phyloP scores from a whole-genome alignment of 2,888 invertebrate genomes.

The Cordilura impudica region DNA sequence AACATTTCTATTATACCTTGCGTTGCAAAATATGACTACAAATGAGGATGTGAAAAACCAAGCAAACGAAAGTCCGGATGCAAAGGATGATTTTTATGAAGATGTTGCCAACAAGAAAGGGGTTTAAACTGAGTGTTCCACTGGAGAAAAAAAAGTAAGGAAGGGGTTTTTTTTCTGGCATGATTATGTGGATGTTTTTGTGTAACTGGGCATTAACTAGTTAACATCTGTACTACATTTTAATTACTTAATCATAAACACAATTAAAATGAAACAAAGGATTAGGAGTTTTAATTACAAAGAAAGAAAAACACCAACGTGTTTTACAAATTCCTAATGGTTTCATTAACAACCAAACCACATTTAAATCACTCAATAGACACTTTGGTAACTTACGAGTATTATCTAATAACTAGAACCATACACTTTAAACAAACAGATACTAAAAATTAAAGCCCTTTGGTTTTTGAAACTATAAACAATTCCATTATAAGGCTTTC shows the following conservation, averaged over 20 bases:
- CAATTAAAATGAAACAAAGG: conserved; percentile 24
- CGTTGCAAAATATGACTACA: conserved; percentile 19
- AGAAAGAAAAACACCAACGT: conserved; percentile 18
- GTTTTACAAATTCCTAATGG: conserved; percentile 40
- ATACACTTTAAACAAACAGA: background rate
- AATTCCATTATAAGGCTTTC: conserved; percentile 55
- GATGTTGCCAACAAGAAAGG: conserved; percentile 30
- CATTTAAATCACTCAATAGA: conserved; percentile 1
- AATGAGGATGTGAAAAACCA: conserved; percentile 8
- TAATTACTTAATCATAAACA: conserved; percentile 15
- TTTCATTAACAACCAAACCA: background rate
- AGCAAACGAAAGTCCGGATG: conserved; percentile 20
- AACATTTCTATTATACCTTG: conserved; percentile 47
- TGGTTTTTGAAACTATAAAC: conserved; percentile 13
- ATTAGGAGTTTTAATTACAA: conserved; percentile 1
- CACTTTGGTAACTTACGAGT: conserved; percentile 1
- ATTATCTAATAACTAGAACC: background rate
- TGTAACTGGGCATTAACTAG: conserved; percentile 39
- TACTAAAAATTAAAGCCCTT: background rate
- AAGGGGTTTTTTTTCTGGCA: conserved; percentile 32
- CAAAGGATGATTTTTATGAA: conserved; percentile 36
- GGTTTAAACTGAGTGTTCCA: conserved; percentile 13
- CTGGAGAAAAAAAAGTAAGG: conserved; percentile 25
- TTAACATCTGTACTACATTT: conserved; percentile 35
- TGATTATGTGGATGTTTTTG: conserved; percentile 22